These are phyloP conservation scores for Drosophila novamexicana DNA, from an alignment of 1,140 invertebrate species.

Conservation along the genomic window DNA sequence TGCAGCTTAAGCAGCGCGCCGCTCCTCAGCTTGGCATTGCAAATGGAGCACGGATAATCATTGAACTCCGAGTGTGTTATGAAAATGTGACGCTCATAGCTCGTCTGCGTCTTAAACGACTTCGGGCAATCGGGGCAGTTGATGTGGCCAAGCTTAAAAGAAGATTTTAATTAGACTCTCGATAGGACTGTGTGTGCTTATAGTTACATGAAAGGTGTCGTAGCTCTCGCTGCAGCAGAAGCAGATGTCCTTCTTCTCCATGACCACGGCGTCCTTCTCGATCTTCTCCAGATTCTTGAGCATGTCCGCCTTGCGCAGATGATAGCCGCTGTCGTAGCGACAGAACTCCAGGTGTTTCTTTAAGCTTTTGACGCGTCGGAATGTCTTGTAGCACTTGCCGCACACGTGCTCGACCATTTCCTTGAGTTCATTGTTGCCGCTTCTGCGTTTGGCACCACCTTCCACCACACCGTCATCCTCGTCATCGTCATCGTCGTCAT, in stretches of 20 bases:
- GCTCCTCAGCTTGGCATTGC: conserved; percentile 81
- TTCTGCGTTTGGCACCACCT: conserved; percentile 8
- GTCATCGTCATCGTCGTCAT: conserved; percentile 46
- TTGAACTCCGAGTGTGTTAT: conserved; percentile 78
- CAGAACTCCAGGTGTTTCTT: conserved; percentile 82
- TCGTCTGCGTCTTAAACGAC: conserved; percentile 81
- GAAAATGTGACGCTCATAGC: conserved; percentile 82
- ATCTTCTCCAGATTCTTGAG: conserved; percentile 82
- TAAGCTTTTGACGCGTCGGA: conserved; percentile 69
- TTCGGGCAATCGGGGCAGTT: conserved; percentile 84
- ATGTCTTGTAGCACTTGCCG: conserved; percentile 82
- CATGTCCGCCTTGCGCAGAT: conserved; percentile 79
- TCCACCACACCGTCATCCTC: conserved; percentile 36
- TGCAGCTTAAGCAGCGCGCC: conserved; percentile 70
- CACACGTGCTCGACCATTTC: conserved; percentile 83
- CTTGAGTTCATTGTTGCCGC: conserved; percentile 44
- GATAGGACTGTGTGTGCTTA: not conserved
- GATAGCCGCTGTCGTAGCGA: conserved; percentile 78
- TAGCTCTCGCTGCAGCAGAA: conserved; percentile 83
- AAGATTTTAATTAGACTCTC: not conserved
- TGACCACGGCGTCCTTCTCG: conserved; percentile 75
- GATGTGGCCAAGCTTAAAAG: conserved; percentile 73
- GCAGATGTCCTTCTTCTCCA: conserved; percentile 81
- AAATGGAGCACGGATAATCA: conserved; percentile 74
- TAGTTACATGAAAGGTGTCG: conserved; percentile 80